phyloP scores from a whole-genome alignment of 2,797 vertebrate species.

The Crenichthys baileyi region DNA sequence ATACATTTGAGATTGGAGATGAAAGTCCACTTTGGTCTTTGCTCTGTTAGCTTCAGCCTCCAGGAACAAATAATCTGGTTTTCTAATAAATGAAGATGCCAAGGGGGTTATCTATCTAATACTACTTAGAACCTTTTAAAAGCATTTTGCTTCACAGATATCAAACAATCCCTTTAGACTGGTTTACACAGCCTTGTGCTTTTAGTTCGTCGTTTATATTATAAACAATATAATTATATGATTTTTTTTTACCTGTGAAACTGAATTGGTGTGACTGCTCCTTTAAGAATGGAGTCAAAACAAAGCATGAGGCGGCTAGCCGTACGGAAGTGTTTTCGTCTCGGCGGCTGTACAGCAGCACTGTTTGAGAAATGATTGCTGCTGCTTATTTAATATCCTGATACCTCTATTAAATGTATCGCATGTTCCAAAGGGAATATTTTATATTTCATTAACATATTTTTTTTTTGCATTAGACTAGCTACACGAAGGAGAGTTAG shows the following conservation, averaged over 20 bases:
- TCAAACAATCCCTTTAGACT: background rate
- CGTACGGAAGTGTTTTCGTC: constrained; percentile 72
- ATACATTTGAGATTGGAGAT: no score
- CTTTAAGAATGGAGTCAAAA: constrained; percentile 81
- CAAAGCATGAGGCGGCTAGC: constrained; percentile 72
- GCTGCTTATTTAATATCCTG: constrained; percentile 21
- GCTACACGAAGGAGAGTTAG: constrained; percentile 30
- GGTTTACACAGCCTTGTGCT: background rate
- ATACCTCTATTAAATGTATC: constrained; percentile 4
- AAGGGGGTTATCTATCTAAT: no score
- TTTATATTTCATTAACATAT: constrained; percentile 7
- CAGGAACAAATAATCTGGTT: no score
- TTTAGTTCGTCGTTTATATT: background rate
- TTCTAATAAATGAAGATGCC: no score
- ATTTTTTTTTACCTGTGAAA: background rate
- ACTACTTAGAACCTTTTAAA: no score
- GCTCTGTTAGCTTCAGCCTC: no score
- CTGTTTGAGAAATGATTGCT: constrained; percentile 54
- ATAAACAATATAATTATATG: background rate
- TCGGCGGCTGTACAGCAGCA: constrained; percentile 34
- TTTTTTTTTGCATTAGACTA: constrained; percentile 17
- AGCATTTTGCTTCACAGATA: no score
- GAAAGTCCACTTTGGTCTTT: no score
- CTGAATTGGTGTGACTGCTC: constrained; percentile 42
- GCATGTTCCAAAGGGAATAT: background rate